Evolutionary conservation across 2,113 vertebrate genomes (phyloP).

Genomic region (Axis porcinus): DNA sequence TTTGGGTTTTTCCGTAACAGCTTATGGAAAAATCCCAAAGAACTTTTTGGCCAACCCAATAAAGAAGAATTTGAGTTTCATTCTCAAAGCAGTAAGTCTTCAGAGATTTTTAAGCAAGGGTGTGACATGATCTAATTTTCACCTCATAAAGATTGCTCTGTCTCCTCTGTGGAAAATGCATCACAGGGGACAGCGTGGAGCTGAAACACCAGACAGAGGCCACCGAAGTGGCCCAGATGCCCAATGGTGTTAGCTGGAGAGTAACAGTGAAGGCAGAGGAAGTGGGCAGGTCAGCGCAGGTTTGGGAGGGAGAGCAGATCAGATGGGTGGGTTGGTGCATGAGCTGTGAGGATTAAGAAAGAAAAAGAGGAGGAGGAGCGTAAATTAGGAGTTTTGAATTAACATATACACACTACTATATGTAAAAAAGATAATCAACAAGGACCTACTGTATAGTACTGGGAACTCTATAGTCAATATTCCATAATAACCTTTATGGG

Average conservation of each 20-base stretch:
- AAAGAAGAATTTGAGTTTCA: not conserved
- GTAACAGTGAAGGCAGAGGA: not conserved
- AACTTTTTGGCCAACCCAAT: not conserved
- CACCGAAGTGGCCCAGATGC: not conserved
- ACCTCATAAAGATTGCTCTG: not conserved
- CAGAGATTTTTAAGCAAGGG: slow-evolving; percentile 7
- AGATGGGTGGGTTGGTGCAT: not conserved
- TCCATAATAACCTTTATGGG: not conserved
- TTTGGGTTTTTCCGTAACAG: not conserved
- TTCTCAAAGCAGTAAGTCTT: slow-evolving; percentile 13
- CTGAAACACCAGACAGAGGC: not conserved
- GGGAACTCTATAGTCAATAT: not conserved
- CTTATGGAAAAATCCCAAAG: not conserved
- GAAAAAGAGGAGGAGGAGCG: not conserved
- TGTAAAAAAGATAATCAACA: not conserved
- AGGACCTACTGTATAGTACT: not conserved
- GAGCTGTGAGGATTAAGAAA: not conserved
- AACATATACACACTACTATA: not conserved
- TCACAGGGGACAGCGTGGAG: not conserved
- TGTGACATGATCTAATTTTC: slow-evolving; percentile 29
- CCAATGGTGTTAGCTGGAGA: not conserved
- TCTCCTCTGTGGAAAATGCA: not conserved
- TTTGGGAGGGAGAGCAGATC: not conserved
- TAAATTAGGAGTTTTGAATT: not conserved
- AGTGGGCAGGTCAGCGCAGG: not conserved